Percentiles rank a stretch among this genome's conserved stretches.
phyloP scores from a whole-genome alignment of 2,113 vertebrate species.

The Abramis brama region DNA sequence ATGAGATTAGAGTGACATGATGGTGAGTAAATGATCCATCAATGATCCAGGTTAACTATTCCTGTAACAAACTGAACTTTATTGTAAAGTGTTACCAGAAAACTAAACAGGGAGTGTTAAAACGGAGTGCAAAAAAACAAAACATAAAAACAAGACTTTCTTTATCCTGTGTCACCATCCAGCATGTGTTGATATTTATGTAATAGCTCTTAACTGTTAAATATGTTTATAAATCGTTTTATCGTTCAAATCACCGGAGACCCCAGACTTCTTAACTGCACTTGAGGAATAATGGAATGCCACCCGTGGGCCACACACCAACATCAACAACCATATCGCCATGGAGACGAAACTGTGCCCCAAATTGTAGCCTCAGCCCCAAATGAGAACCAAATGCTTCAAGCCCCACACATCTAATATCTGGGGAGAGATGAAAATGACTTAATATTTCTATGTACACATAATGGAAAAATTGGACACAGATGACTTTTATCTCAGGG shows the following conservation, averaged over 20 bases:
- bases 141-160: background rate
- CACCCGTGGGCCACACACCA: constrained; percentile 33
- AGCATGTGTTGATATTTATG: constrained; percentile 41
- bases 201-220: constrained; percentile 41
- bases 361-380: background rate
- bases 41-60: background rate
- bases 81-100: background rate
- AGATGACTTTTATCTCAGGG: constrained; percentile 7
- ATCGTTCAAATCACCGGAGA: constrained; percentile 19
- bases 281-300: constrained; percentile 3
- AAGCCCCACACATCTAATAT: constrained; percentile 19
- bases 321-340: constrained; percentile 4
- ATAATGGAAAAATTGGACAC: constrained; percentile 30
- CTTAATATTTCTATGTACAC: constrained; percentile 32
- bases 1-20: background rate
- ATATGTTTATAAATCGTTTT: constrained; percentile 42
- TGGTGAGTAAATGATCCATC: too few species aligned
- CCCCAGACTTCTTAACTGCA: background rate
- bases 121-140: background rate
- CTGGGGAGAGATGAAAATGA: constrained; percentile 33
- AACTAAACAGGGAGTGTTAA: background rate
- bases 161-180: constrained; percentile 24
- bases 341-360: constrained; percentile 6
- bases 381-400: constrained; percentile 46
- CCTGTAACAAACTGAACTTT: background rate